Evolutionary conservation across 1,140 invertebrate species (phyloP).

Genomic region (Drosophila lini): DNA sequence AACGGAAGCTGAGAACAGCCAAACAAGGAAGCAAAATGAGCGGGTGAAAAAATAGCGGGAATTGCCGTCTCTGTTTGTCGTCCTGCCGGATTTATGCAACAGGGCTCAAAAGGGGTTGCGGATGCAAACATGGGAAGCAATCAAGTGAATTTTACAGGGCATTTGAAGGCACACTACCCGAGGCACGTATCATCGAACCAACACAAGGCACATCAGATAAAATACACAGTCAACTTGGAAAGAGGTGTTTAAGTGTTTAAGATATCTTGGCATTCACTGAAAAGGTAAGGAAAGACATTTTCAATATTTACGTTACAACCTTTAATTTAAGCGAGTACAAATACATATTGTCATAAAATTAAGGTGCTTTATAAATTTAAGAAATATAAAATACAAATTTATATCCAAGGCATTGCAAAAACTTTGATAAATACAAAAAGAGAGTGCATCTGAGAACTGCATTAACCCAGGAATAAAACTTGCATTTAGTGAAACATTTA

Average conservation of each 20-base stretch:
- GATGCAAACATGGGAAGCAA: conserved; percentile 52
- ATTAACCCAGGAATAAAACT: background rate
- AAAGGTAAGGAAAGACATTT: too few species aligned
- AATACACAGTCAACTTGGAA: conserved; percentile 12
- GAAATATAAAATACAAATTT: background rate
- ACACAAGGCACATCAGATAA: conserved; percentile 5
- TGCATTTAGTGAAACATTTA: conserved; percentile 38
- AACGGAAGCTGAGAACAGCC: conserved; percentile 70
- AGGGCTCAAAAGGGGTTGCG: conserved; percentile 17
- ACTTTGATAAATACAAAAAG: background rate
- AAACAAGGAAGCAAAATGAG: conserved; percentile 74
- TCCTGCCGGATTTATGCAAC: conserved; percentile 29
- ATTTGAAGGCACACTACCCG: conserved; percentile 35
- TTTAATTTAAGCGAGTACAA: background rate
- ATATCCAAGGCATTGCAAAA: background rate
- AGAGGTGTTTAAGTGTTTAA: background rate
- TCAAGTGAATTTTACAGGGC: conserved; percentile 46
- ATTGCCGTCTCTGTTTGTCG: conserved; percentile 41
- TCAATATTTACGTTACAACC: too few species aligned
- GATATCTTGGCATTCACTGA: too few species aligned
- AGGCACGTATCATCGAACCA: conserved; percentile 19
- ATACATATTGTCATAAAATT: background rate
- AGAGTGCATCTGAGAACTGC: conserved; percentile 19
- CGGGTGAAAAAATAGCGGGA: conserved; percentile 59
- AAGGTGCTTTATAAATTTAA: background rate